Evolutionary conservation across 1,140 invertebrate species (phyloP).

Genomic region (Lethocerus indicus): DNA sequence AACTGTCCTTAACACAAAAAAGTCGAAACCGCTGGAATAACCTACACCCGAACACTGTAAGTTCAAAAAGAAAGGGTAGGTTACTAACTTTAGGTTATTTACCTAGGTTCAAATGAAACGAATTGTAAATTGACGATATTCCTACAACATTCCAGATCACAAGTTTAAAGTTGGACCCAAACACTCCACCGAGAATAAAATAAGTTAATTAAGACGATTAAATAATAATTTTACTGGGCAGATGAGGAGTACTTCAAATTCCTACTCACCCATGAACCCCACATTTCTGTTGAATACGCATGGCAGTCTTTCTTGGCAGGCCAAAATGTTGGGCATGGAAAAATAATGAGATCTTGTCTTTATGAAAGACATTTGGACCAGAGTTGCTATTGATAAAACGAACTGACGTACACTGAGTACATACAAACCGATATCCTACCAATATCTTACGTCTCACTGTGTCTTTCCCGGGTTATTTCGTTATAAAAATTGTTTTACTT

Average conservation of each 20-base stretch:
- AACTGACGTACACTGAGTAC: no score
- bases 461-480: no score
- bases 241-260: background rate
- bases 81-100: background rate
- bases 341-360: constrained; percentile 3
- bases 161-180: background rate
- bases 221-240: background rate
- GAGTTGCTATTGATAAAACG: no score
- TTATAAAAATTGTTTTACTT: no score
- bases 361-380: constrained; percentile 5
- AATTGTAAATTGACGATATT: background rate
- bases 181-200: no score
- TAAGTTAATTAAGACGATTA: background rate
- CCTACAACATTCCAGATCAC: background rate
- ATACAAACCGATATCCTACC: no score
- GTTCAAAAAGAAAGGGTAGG: background rate
- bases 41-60: background rate
- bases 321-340: constrained; percentile 5
- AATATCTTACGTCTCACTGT: no score
- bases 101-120: background rate
- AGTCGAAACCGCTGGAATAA: background rate
- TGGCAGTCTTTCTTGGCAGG: constrained; percentile 7
- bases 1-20: background rate
- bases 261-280: background rate
- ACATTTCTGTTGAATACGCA: constrained; percentile 4